A percentile compares a stretch with the other conserved stretches of the same genome.
Evolutionary conservation across 30 jellyfish, hydroid and myxozoan genomes (phyloP).

Genomic region (Turritopsis rubra): DNA sequence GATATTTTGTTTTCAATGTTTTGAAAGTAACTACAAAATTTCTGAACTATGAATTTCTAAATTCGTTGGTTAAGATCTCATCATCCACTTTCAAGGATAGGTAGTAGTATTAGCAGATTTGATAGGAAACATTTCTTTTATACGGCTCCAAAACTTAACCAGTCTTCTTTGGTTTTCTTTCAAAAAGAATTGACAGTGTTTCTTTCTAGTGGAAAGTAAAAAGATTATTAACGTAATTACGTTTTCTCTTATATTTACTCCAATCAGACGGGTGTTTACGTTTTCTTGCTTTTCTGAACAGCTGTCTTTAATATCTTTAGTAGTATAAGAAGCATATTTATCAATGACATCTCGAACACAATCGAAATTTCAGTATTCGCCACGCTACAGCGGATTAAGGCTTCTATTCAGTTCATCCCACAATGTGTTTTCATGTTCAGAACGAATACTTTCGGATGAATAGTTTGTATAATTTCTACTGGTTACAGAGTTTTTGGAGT

Average conservation of each 20-base stretch:
- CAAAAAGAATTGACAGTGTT: neutral
- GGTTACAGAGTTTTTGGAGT: neutral
- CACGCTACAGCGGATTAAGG: neutral
- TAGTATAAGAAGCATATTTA: neutral
- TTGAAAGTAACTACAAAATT: neutral
- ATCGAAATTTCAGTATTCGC: neutral
- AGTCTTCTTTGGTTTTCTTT: neutral
- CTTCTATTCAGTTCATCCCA: neutral
- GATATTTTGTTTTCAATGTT: slow-evolving; percentile 6
- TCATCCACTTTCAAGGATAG: neutral
- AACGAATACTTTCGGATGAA: slow-evolving; percentile 7
- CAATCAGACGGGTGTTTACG: slow-evolving; percentile 4
- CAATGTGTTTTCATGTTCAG: neutral
- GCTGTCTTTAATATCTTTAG: neutral
- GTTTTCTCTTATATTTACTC: slow-evolving; percentile 7
- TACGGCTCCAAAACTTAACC: neutral
- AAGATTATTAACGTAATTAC: neutral
- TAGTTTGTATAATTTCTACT: neutral
- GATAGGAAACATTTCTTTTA: neutral
- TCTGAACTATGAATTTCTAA: neutral
- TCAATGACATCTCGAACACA: neutral
- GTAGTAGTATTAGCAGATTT: neutral
- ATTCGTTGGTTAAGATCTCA: neutral
- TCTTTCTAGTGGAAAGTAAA: neutral
- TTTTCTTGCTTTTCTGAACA: neutral